phyloP scores from a whole-genome alignment of 1,140 invertebrate species.

The Drosophila trapezifrons region DNA sequence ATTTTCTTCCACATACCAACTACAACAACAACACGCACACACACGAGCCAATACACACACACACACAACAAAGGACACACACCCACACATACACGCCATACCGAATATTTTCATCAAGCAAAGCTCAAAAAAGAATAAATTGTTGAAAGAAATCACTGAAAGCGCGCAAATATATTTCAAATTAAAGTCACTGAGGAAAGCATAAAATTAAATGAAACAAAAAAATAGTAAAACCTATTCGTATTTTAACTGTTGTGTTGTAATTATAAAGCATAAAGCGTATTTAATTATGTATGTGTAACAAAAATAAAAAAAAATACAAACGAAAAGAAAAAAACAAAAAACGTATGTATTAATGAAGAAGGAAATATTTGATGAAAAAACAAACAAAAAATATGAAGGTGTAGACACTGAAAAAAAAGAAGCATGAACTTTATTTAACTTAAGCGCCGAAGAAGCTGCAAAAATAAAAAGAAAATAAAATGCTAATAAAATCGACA shows the following conservation, averaged over 20 bases:
- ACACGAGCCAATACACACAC: conserved; percentile 27
- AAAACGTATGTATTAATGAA: conserved; percentile 49
- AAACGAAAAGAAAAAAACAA: conserved; percentile 51
- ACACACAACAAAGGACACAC: conserved; percentile 31
- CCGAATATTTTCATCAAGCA: conserved; percentile 50
- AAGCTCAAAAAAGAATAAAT: conserved; percentile 61
- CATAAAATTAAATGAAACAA: conserved; percentile 33
- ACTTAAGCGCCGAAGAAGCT: conserved; percentile 43
- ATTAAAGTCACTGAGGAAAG: conserved; percentile 34
- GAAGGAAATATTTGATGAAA: conserved; percentile 36
- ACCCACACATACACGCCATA: conserved; percentile 32
- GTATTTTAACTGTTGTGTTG: conserved; percentile 83
- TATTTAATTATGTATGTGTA: conserved; percentile 82
- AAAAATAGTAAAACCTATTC: conserved; percentile 68
- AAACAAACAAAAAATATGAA: conserved; percentile 59
- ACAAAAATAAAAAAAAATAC: conserved; percentile 46
- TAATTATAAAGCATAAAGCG: conserved; percentile 78
- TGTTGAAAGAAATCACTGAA: conserved; percentile 42
- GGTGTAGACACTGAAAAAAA: conserved; percentile 70
- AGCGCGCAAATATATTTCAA: conserved; percentile 48
- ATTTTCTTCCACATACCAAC: conserved; percentile 78
- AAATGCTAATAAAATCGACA: conserved; percentile 26
- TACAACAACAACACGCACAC: conserved; percentile 43
- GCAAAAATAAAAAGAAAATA: conserved; percentile 32
- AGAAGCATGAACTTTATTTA: conserved; percentile 32